Conservation (phyloP, 30 jellyfish, hydroid and myxozoan genomes). For the Aurelia sp. region DNA sequence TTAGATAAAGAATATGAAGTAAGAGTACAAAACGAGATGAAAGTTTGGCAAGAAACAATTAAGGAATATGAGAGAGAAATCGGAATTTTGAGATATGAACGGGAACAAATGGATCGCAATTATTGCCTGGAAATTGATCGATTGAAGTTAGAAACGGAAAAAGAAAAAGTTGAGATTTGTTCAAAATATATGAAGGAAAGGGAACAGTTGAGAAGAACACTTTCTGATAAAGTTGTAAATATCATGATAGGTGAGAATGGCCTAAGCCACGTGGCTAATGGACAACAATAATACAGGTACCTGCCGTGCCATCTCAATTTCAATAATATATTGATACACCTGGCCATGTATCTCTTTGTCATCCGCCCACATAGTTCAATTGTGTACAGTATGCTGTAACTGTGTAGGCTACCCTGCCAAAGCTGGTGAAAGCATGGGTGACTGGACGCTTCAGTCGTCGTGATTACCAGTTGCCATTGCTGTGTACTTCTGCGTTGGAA, state of each 20-base stretch:
- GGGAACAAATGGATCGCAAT: slow-evolving; percentile 93
- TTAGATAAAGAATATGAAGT: slow-evolving; percentile 74
- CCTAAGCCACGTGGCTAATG: slow-evolving; percentile 37
- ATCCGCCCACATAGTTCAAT: no score
- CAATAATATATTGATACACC: no score
- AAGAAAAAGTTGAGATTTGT: slow-evolving; percentile 71
- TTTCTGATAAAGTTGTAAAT: slow-evolving; percentile 58
- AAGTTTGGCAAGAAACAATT: slow-evolving; percentile 93
- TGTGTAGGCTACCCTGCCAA: no score
- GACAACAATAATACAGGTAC: slow-evolving; percentile 2
- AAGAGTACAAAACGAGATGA: slow-evolving; percentile 62
- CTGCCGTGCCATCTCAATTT: neutral
- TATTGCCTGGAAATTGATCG: slow-evolving; percentile 87
- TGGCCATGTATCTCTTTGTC: no score
- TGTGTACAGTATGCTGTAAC: no score
- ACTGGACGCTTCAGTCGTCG: no score
- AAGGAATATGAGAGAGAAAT: slow-evolving; percentile 89
- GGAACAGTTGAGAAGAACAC: slow-evolving; percentile 36
- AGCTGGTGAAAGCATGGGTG: no score
- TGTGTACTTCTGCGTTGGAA: no score
- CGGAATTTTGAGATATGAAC: slow-evolving; percentile 78
- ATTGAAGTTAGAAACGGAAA: slow-evolving; percentile 82
- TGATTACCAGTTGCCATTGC: no score
- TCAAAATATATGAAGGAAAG: slow-evolving; percentile 61
- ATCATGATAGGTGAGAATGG: slow-evolving; percentile 25